A percentile compares a stretch with the other conserved stretches of the same genome.
Evolutionary conservation across 2,797 vertebrate species (phyloP).

Genomic region (Mionectes olivaceus): DNA sequence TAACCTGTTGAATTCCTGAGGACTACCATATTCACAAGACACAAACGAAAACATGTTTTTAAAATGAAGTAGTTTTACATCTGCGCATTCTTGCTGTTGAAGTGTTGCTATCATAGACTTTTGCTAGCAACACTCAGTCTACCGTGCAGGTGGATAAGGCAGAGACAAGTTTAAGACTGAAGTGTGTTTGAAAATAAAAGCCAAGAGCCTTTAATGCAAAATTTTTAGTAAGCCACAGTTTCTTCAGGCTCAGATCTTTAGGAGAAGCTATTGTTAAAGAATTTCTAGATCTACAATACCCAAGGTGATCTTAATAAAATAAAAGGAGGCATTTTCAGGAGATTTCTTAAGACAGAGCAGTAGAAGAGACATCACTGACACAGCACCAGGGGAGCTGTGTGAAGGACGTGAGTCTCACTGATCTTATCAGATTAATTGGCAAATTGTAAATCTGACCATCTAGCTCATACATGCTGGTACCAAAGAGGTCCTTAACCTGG

Average conservation of each 20-base stretch:
- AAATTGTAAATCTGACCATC: slow-evolving; percentile 65
- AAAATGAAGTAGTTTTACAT: slow-evolving; percentile 23
- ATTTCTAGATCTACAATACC: neutral
- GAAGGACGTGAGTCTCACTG: slow-evolving; percentile 9
- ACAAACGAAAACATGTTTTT: slow-evolving; percentile 32
- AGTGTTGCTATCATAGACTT: neutral
- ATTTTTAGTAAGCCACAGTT: neutral
- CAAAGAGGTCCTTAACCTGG: neutral
- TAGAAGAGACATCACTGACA: slow-evolving; percentile 35
- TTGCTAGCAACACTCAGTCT: neutral
- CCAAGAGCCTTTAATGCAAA: neutral
- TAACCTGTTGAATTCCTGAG: neutral
- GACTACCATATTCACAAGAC: neutral
- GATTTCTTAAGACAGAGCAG: slow-evolving; percentile 42
- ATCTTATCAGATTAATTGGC: slow-evolving; percentile 31
- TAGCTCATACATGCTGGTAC: slow-evolving; percentile 47
- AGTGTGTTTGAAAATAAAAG: slow-evolving; percentile 23
- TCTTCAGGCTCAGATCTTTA: slow-evolving; percentile 24
- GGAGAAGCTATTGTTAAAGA: slow-evolving; percentile 18
- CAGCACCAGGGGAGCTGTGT: neutral
- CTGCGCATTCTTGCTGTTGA: neutral
- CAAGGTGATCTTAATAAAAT: slow-evolving; percentile 23
- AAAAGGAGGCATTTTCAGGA: slow-evolving; percentile 45
- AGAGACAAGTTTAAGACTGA: neutral
- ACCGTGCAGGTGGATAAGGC: neutral